Conservation (phyloP, 1,140 invertebrate genomes). For the Olivierus martensii region DNA sequence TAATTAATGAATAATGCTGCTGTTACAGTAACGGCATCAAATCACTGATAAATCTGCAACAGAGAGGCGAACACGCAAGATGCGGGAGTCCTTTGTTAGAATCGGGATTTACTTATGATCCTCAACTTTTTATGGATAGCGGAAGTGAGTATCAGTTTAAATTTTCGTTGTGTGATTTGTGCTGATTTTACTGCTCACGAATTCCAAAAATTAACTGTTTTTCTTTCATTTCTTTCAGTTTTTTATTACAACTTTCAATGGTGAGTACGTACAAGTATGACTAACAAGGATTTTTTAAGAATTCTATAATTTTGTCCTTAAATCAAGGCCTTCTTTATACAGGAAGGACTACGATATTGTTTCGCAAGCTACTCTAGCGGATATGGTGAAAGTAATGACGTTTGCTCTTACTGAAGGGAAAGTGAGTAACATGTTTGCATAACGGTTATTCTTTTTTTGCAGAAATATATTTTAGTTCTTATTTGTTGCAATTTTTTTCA, state of each 20-base stretch:
- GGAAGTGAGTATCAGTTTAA: slow-evolving; percentile 52
- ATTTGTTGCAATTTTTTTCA: neutral
- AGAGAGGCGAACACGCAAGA: slow-evolving; percentile 60
- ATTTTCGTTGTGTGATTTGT: neutral
- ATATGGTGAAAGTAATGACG: slow-evolving; percentile 77
- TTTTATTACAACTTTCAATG: slow-evolving; percentile 71
- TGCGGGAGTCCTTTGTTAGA: slow-evolving; percentile 50
- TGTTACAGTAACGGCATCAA: slow-evolving; percentile 42
- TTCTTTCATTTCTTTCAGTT: slow-evolving; percentile 36
- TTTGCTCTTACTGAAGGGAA: slow-evolving; percentile 68
- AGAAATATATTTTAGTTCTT: too few species aligned
- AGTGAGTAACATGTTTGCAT: slow-evolving; percentile 34
- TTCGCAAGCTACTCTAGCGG: slow-evolving; percentile 53
- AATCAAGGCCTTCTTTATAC: neutral
- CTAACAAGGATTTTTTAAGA: neutral
- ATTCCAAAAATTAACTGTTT: slow-evolving; percentile 12
- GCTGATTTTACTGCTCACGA: too few species aligned
- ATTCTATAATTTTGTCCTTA: neutral
- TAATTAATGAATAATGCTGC: too few species aligned
- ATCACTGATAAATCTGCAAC: slow-evolving; percentile 74
- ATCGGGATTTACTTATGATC: slow-evolving; percentile 61
- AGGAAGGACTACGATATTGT: slow-evolving; percentile 73
- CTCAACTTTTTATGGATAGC: slow-evolving; percentile 65
- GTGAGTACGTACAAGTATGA: slow-evolving; percentile 16
- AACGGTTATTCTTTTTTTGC: too few species aligned